A percentile compares a stretch with the other conserved stretches of the same genome.
phyloP scores from a whole-genome alignment of 2,113 vertebrate species.

The Otolemur garnettii region DNA sequence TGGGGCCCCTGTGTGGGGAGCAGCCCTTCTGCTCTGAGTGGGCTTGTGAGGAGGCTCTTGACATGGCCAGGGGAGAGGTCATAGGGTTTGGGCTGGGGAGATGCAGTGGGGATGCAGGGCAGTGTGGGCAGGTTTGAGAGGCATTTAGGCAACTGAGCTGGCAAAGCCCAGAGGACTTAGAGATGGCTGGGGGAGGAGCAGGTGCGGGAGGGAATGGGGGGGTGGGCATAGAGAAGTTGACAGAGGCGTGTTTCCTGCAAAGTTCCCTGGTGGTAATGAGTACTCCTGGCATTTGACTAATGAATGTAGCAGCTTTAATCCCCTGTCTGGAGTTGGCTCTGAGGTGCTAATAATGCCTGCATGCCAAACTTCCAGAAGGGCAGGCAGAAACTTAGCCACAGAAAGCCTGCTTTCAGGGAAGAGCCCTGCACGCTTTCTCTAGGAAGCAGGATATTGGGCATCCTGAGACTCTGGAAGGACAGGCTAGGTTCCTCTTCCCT shows the following conservation, averaged over 20 bases:
- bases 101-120: neutral
- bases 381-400: neutral
- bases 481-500: neutral
- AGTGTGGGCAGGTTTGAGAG: neutral
- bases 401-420: neutral
- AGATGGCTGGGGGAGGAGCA: neutral
- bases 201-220: neutral
- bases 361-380: slow-evolving; percentile 61
- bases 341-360: slow-evolving; percentile 64
- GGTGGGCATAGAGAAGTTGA: neutral
- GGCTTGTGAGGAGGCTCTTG: neutral
- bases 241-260: slow-evolving; percentile 4
- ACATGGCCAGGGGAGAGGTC: neutral
- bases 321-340: neutral
- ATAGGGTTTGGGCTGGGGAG: neutral
- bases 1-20: too few species aligned
- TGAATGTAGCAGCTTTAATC: slow-evolving; percentile 33
- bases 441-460: neutral
- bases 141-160: neutral
- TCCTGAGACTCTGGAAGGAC: neutral
- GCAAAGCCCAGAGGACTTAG: neutral
- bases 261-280: slow-evolving; percentile 80
- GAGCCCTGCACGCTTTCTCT: neutral
- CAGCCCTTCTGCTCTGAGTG: too few species aligned
- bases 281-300: slow-evolving; percentile 83